A percentile compares a stretch with the other conserved stretches of the same genome.
These are phyloP conservation scores for Akabosia matsudoensis DNA, from an alignment of 1,140 invertebrate species.

Conservation along the genomic window DNA sequence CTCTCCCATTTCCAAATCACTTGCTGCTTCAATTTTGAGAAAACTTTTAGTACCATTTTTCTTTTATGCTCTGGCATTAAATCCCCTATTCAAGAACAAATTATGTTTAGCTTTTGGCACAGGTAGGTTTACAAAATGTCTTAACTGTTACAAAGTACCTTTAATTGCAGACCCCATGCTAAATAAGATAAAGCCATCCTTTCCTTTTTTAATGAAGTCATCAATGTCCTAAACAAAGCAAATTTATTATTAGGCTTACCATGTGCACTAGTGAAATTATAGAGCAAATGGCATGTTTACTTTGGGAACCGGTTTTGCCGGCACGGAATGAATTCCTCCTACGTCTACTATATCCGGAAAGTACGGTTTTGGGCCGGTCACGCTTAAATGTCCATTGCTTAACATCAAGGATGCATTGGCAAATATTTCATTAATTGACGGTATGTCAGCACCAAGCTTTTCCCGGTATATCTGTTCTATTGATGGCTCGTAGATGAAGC, in stretches of 20 bases:
- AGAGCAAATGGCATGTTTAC: slow-evolving; percentile 43
- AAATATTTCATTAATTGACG: slow-evolving; percentile 8
- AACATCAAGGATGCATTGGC: slow-evolving; percentile 40
- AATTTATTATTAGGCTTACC: not conserved
- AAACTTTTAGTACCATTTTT: slow-evolving; percentile 47
- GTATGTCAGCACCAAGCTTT: slow-evolving; percentile 35
- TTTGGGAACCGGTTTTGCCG: slow-evolving; percentile 51
- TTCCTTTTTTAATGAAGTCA: slow-evolving; percentile 45
- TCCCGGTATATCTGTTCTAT: slow-evolving; percentile 39
- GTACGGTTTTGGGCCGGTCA: slow-evolving; percentile 17
- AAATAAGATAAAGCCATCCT: slow-evolving; percentile 51
- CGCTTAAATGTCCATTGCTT: slow-evolving; percentile 38
- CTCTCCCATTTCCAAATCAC: slow-evolving; percentile 59
- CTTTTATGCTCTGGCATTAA: slow-evolving; percentile 46
- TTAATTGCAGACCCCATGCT: slow-evolving; percentile 50
- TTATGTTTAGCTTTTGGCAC: not conserved
- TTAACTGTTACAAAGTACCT: slow-evolving; percentile 48
- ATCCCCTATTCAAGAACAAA: not conserved
- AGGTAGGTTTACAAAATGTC: not conserved
- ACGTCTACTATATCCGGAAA: slow-evolving; percentile 35
- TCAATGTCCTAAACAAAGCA: slow-evolving; percentile 42
- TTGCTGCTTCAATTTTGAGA: slow-evolving; percentile 54
- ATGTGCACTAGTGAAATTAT: not conserved
- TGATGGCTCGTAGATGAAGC: slow-evolving; percentile 27
- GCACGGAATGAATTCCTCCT: slow-evolving; percentile 45